Conservation (phyloP, 2,797 vertebrate genomes). For the Sebastes alutus region DNA sequence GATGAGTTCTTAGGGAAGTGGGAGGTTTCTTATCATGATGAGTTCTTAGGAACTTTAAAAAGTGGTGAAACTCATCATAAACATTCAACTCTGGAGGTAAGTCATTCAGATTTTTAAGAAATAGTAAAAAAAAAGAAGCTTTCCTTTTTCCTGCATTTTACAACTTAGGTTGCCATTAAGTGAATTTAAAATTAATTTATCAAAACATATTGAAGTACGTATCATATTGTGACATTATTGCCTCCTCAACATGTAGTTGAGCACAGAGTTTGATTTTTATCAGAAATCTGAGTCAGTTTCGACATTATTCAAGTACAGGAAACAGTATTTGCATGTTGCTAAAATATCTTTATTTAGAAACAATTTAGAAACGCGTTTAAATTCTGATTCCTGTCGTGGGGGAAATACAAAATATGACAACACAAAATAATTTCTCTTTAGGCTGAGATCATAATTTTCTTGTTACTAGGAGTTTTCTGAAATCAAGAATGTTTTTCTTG, state of each 20-base stretch:
- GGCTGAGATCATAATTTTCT: background rate
- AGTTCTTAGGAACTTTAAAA: background rate
- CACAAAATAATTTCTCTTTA: background rate
- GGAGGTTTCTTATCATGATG: background rate
- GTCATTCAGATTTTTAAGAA: background rate
- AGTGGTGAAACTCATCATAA: background rate
- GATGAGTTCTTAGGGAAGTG: background rate
- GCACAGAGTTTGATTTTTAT: background rate
- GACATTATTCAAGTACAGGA: background rate
- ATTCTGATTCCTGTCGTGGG: background rate
- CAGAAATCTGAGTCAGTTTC: background rate
- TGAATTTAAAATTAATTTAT: background rate
- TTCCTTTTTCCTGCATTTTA: background rate
- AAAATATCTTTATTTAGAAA: background rate
- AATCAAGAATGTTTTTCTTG: background rate
- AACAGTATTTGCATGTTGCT: background rate
- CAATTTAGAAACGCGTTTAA: background rate
- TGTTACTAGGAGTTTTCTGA: too few species aligned
- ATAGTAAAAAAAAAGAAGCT: background rate
- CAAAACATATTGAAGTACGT: background rate
- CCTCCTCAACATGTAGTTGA: background rate
- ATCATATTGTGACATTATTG: background rate
- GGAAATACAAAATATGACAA: background rate
- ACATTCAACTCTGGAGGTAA: slow-evolving; percentile 1
- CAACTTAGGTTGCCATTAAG: accelerated